Evolutionary conservation across 2,113 vertebrate species (phyloP).

Genomic region (Uropsilus gracilis): DNA sequence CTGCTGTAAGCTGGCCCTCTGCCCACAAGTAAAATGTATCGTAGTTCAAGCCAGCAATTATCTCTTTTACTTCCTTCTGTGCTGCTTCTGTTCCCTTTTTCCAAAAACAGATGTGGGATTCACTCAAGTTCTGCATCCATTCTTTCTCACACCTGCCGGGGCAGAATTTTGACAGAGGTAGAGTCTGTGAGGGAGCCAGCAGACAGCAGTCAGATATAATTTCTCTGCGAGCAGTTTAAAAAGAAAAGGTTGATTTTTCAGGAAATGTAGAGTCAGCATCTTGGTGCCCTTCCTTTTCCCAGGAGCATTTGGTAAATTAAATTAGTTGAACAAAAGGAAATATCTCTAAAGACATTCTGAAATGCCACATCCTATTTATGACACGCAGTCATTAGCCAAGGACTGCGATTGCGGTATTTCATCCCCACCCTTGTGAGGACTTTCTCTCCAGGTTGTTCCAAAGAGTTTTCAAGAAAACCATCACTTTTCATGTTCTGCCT

Average conservation of each 20-base stretch:
- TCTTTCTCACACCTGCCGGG: conserved; percentile 82
- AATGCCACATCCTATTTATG: conserved; percentile 69
- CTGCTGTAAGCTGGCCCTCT: conserved; percentile 92
- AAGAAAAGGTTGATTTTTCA: conserved; percentile 68
- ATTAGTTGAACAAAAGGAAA: conserved; percentile 79
- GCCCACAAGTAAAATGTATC: conserved; percentile 89
- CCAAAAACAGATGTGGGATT: conserved; percentile 85
- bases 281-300: conserved; percentile 58
- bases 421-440: no score
- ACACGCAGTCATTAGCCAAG: conserved; percentile 46
- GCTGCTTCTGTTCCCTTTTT: conserved; percentile 86
- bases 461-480: not conserved
- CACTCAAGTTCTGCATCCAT: conserved; percentile 80
- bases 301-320: conserved; percentile 81
- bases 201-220: conserved; percentile 10
- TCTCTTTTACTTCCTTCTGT: conserved; percentile 87
- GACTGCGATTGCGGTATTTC: not conserved
- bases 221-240: conserved; percentile 51
- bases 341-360: conserved; percentile 68
- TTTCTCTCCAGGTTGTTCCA: not conserved
- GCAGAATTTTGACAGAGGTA: conserved; percentile 73
- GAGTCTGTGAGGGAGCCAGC: conserved; percentile 55
- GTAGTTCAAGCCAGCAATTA: conserved; percentile 89
- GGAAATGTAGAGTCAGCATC: conserved; percentile 44
- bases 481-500: not conserved